These are phyloP conservation scores for Beaufortia kweichowensis DNA, from an alignment of 2,113 vertebrate species.

Conservation along the genomic window DNA sequence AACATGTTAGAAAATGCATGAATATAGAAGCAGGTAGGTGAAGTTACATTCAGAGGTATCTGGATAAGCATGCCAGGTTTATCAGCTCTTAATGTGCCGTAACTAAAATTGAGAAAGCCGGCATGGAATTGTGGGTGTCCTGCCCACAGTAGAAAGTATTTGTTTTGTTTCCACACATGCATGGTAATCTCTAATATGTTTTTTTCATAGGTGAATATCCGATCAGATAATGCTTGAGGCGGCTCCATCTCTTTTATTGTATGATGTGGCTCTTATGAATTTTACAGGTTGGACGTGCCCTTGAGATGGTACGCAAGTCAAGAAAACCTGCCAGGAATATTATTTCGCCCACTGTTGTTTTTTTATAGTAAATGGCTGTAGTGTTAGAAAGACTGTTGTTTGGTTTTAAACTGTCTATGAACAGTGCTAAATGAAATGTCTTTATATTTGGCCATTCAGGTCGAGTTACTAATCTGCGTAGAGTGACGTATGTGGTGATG, in stretches of 20 bases:
- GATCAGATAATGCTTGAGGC: slow-evolving; percentile 94
- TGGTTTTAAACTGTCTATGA: background rate
- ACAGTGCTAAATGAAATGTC: background rate
- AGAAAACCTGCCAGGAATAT: slow-evolving; percentile 16
- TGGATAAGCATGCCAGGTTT: no score
- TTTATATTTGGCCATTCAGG: slow-evolving; percentile 71
- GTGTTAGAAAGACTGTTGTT: slow-evolving; percentile 5
- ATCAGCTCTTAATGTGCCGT: no score
- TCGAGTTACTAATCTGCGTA: slow-evolving; percentile 94
- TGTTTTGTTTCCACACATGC: slow-evolving; percentile 98
- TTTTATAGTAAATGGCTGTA: background rate
- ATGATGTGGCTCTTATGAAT: slow-evolving; percentile 96
- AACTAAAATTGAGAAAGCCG: slow-evolving; percentile 83
- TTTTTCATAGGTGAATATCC: slow-evolving; percentile 92
- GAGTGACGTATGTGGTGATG: slow-evolving; percentile 92
- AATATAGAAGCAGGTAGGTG: no score
- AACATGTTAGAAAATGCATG: no score
- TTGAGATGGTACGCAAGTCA: slow-evolving; percentile 96
- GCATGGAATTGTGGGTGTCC: slow-evolving; percentile 87
- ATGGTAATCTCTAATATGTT: slow-evolving; percentile 99
- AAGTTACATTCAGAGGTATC: no score
- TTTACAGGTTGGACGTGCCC: slow-evolving; percentile 93
- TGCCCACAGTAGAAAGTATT: slow-evolving; percentile 89
- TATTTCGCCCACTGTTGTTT: background rate
- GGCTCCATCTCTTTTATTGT: slow-evolving; percentile 94